phyloP scores from a whole-genome alignment of 2,888 invertebrate genomes.

The Prosopocoilus inquinatus region DNA sequence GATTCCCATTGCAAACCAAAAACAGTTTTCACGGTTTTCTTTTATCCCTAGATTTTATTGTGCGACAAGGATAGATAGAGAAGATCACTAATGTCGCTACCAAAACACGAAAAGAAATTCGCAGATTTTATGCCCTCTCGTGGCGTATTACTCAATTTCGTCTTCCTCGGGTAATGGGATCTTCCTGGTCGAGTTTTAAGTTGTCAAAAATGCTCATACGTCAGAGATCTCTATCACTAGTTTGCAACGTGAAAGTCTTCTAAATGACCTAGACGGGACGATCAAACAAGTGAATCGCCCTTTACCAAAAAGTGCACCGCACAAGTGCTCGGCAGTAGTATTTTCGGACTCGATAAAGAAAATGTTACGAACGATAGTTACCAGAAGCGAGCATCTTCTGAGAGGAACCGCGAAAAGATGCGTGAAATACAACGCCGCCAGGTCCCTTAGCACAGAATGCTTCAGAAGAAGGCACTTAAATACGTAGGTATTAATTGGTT shows the following conservation, averaged over 20 bases:
- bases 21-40: too few relatives aligned
- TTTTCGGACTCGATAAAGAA: constrained; percentile 34
- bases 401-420: constrained; percentile 14
- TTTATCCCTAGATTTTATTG: too few relatives aligned
- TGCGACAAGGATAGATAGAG: too few relatives aligned
- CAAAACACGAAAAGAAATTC: too few relatives aligned
- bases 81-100: too few relatives aligned
- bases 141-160: too few relatives aligned
- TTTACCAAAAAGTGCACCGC: constrained; percentile 28
- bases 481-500: constrained; percentile 50
- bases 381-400: constrained; percentile 59
- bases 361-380: constrained; percentile 74
- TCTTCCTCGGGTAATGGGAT: too few relatives aligned
- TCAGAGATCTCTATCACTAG: constrained; percentile 8
- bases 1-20: too few relatives aligned
- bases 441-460: constrained; percentile 56
- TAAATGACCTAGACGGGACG: constrained; percentile 48
- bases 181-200: neutral
- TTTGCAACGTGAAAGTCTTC: constrained; percentile 41
- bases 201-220: neutral
- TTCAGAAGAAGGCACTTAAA: constrained; percentile 60
- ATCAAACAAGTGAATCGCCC: constrained; percentile 37
- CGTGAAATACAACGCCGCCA: constrained; percentile 8
- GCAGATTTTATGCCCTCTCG: too few relatives aligned
- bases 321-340: constrained; percentile 15